Conservation (phyloP, 2,888 invertebrate genomes). For the Eupelmus urozonus region DNA sequence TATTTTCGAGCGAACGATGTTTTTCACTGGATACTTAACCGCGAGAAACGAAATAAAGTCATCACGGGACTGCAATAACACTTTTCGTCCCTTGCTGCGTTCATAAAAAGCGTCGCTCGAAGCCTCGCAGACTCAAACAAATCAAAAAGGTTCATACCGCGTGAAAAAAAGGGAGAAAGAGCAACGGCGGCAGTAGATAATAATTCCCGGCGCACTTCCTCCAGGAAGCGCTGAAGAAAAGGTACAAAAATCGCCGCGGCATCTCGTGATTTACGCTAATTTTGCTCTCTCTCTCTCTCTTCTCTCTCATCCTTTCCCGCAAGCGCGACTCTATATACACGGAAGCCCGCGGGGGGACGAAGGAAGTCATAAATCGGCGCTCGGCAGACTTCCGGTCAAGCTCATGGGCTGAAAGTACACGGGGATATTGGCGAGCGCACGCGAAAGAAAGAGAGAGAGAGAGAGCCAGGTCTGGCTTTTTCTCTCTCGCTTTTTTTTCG, state of each 20-base stretch:
- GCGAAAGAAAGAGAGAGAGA: too few relatives aligned
- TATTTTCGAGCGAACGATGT: too few relatives aligned
- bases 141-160: conserved; percentile 2
- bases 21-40: too few relatives aligned
- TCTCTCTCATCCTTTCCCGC: conserved; percentile 6
- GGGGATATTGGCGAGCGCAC: conserved; percentile 26
- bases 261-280: conserved; percentile 71
- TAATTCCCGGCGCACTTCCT: conserved; percentile 9
- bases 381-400: conserved; percentile 68
- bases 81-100: too few relatives aligned
- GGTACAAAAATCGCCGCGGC: conserved; percentile 13
- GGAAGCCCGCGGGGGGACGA: conserved; percentile 54
- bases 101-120: neutral
- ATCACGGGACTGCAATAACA: neutral
- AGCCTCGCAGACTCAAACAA: conserved; percentile 25
- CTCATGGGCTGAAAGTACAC: conserved; percentile 40
- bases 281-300: conserved; percentile 57
- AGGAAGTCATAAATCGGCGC: conserved; percentile 72
- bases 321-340: conserved; percentile 53
- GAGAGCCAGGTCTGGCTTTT: too few relatives aligned
- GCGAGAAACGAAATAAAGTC: neutral
- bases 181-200: conserved; percentile 25
- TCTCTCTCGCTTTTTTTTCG: too few relatives aligned
- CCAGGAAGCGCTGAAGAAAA: neutral
- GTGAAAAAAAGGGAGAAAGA: conserved; percentile 10